These are phyloP conservation scores for Uloborus diversus DNA, from an alignment of 1,140 invertebrate genomes.

Conservation along the genomic window DNA sequence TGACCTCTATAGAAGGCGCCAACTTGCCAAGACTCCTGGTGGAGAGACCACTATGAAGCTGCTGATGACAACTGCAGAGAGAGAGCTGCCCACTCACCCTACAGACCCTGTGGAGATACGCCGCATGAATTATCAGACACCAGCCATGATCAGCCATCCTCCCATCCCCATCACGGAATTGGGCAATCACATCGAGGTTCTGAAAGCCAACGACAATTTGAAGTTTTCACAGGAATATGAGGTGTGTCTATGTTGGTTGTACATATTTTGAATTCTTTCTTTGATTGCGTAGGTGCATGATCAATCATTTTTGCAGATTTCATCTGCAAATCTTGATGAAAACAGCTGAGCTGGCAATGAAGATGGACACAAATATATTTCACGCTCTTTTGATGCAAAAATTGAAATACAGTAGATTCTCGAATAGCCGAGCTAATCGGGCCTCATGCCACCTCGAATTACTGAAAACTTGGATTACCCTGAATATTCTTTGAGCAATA, in stretches of 20 bases:
- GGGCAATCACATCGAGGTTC: slow-evolving; percentile 91
- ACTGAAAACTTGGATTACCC: too few species aligned
- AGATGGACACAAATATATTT: too few species aligned
- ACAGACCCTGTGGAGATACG: slow-evolving; percentile 97
- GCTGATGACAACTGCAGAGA: slow-evolving; percentile 51
- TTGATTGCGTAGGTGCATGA: too few species aligned
- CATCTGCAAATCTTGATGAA: too few species aligned
- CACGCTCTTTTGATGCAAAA: too few species aligned
- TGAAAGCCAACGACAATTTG: slow-evolving; percentile 96
- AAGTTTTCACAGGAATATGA: slow-evolving; percentile 98
- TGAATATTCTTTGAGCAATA: too few species aligned
- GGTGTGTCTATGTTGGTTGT: not conserved
- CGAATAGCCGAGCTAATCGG: too few species aligned
- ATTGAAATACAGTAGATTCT: too few species aligned
- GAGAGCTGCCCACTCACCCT: slow-evolving; percentile 66
- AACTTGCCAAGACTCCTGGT: slow-evolving; percentile 87
- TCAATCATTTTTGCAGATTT: too few species aligned
- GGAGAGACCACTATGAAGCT: slow-evolving; percentile 72
- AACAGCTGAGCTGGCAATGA: too few species aligned
- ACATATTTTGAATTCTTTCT: not conserved
- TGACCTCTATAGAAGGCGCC: slow-evolving; percentile 69
- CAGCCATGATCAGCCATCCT: slow-evolving; percentile 95
- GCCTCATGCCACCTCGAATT: too few species aligned
- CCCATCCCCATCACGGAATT: slow-evolving; percentile 95
- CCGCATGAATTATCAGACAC: slow-evolving; percentile 95